Base-by-base conservation (phyloP, 2,888 invertebrate genomes). In the Adelognathus sp. region DNA sequence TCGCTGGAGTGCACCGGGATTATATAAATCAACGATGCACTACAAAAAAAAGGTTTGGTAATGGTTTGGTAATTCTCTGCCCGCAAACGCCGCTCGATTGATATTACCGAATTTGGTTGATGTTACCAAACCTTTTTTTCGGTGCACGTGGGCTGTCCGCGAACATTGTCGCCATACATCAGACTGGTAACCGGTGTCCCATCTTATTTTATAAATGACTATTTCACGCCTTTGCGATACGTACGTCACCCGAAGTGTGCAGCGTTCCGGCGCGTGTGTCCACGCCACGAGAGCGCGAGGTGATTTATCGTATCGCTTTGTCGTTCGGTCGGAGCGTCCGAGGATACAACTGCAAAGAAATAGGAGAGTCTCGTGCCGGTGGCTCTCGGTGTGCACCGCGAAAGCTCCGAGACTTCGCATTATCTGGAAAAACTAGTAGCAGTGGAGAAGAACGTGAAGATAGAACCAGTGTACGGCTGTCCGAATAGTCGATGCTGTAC, bases 241-340 rank as follows among this genome's bases (percentile, higher is more conserved):
- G n/a, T 52, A 5, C 52, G 46, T 46, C 27, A 54, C 33, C 18
- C 33, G 21, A 21, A 31, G 31, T 5, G 9, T 50, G 29, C 44
- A n/a, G n/a, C 3, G 33, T 29, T 31, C n/a, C 2, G 1, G 16
- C 6, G 9, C 16, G 29, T 44, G 50, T 54, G 24, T 66, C 52
- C 18, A 50, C 16, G 9, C 11, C 46, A n/a, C 18, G 18, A 46
- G 11, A 46, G 36, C 18, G 39, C 2, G 3, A 7, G 29, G 4
- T 54, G 73, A 73, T 73, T 73, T 56, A 73, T 73, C 24, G 73
- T 56, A 61, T 66, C 66, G 52, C 41, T 64, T 64, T 63, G 54
- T 36, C 39, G 33, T 36, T 41, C 52, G 41, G 36, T 27, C 14
- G 41, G 54, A n/a, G 64, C n/a, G 11, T 14, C n/a, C 52, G 54